Base-by-base conservation (phyloP, 2,888 invertebrate genomes). In the Sycophila texana region DNA sequence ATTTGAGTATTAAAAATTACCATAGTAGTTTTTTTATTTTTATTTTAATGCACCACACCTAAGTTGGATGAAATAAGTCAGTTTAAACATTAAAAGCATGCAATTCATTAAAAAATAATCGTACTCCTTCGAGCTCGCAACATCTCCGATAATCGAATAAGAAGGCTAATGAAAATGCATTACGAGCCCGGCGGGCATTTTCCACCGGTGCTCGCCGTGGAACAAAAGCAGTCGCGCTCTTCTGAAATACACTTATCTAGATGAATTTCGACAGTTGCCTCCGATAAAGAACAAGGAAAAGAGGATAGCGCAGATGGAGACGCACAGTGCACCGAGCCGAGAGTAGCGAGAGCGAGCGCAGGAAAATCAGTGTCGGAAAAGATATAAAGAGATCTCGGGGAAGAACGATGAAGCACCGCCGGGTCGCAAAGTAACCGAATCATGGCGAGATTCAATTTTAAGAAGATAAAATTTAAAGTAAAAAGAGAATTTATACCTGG, bases 221-320 rank as follows among this genome's bases (percentile, higher is more conserved):
- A 49, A 67, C 57, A 61, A 67, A 67, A 30, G 61, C 49, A 47
- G 60, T 68, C 47, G 67, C 30, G 12, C 26, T 68, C 63, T 39
- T 76, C 68, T 67, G 47, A 68, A 72, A 77, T 55, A 73, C 67
- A 73, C 73, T 73, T 73, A 77, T 73, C 77, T 67, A 78, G 73
- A 73, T 73, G 68, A 78, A 78, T 73, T 78, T 78, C 61, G 77
- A 77, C 77, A 72, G 72, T 77, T 77, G 57, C 30, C 70, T 30
- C 55, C 39, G 63, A 72, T n/a, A 55, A 47, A 68, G 57, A 49
- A 71, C 66, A 67, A 67, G 60, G 72, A 61, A 55, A 26, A 73
- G 72, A 58, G 20, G 65, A 72, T 12, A 20, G 30, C 18, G 66
- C 22, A 20, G 39, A 22, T 53, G 58, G 39, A 75, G 51, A 60